phyloP scores from a whole-genome alignment of 2,797 vertebrate genomes.

The Thalassophryne amazonica region DNA sequence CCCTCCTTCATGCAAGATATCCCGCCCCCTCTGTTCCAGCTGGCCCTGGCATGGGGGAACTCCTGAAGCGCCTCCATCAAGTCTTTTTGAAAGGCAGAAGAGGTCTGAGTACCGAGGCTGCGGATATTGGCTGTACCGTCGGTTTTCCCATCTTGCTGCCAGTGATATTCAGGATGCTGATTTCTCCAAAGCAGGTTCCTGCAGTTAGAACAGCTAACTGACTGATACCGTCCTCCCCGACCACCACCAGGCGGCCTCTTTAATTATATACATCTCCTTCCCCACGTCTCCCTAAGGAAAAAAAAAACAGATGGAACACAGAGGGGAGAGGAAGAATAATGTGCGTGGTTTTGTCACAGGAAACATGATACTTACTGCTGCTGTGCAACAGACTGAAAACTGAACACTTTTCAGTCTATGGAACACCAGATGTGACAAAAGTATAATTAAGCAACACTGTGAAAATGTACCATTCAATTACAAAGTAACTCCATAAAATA shows the following conservation, averaged over 20 bases:
- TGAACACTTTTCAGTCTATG: too few species aligned
- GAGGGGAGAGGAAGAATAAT: not conserved
- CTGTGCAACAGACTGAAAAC: too few species aligned
- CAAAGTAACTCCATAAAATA: too few species aligned
- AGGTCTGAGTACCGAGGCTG: slow-evolving; percentile 95
- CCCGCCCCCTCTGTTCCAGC: slow-evolving; percentile 90
- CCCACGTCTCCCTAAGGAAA: slow-evolving; percentile 85
- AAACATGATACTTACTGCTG: too few species aligned
- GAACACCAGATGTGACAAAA: too few species aligned
- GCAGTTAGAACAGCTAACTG: slow-evolving; percentile 89
- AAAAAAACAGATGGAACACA: not conserved
- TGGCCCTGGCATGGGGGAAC: slow-evolving; percentile 92
- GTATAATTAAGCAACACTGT: too few species aligned
- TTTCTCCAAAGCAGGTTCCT: slow-evolving; percentile 95
- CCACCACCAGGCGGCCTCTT: slow-evolving; percentile 92
- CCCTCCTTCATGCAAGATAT: slow-evolving; percentile 93
- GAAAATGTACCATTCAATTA: too few species aligned
- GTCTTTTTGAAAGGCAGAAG: slow-evolving; percentile 95
- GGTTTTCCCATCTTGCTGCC: slow-evolving; percentile 97
- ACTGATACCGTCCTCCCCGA: slow-evolving; percentile 87
- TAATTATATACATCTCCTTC: slow-evolving; percentile 98
- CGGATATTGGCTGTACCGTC: slow-evolving; percentile 92
- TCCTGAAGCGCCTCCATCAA: slow-evolving; percentile 92
- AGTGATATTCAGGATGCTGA: slow-evolving; percentile 95
- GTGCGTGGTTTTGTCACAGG: too few species aligned